Evolutionary conservation across 2,888 invertebrate species (phyloP).

Genomic region (Acanthopleura granulata): DNA sequence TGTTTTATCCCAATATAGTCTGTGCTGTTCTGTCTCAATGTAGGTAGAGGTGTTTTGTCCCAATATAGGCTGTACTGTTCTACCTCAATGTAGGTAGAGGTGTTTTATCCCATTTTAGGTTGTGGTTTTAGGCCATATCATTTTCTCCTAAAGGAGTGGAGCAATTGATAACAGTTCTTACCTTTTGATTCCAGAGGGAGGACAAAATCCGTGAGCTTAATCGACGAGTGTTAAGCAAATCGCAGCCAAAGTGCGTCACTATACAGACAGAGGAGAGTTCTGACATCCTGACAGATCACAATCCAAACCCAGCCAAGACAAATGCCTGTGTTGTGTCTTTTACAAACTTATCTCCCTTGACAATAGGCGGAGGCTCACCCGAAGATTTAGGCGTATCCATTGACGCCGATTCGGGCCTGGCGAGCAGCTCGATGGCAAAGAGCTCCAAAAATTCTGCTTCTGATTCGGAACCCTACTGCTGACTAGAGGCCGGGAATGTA

Average conservation of each 20-base stretch:
- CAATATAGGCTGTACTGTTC: no score
- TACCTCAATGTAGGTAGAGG: no score
- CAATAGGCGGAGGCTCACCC: neutral
- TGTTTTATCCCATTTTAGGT: no score
- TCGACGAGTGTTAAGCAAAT: constrained; percentile 44
- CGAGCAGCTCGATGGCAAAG: constrained; percentile 38
- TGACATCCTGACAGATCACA: neutral
- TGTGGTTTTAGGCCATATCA: no score
- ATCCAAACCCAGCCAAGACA: neutral
- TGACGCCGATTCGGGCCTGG: constrained; percentile 51
- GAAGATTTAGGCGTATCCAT: constrained; percentile 31
- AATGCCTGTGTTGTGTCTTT: constrained; percentile 14
- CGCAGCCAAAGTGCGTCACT: constrained; percentile 31
- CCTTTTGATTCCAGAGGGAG: constrained; percentile 50
- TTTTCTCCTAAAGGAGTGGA: no score
- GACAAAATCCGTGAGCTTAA: constrained; percentile 54
- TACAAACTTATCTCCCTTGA: constrained; percentile 15
- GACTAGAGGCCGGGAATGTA: neutral
- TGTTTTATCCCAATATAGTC: no score
- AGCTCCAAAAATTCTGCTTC: constrained; percentile 39
- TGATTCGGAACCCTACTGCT: constrained; percentile 19
- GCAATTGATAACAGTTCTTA: neutral
- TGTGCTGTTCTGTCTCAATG: no score
- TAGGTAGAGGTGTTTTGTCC: no score
- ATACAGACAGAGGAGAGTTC: constrained; percentile 13